Conservation (phyloP, 1,140 invertebrate genomes). For the Stratiolaelaps scimitus region DNA sequence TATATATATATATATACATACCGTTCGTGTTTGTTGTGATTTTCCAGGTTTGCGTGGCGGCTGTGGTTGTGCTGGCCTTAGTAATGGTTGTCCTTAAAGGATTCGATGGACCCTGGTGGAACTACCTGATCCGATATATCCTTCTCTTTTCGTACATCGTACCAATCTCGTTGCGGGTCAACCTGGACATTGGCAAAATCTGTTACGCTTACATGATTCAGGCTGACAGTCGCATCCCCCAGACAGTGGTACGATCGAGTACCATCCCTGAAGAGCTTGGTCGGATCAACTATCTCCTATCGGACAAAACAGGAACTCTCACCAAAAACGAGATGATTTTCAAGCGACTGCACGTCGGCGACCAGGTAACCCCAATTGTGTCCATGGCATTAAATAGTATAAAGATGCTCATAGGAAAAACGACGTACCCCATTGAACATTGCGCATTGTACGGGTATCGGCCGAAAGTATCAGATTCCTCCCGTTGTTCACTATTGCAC, state of each 20-base stretch:
- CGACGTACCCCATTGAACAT: too few species aligned
- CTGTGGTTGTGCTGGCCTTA: conserved; percentile 74
- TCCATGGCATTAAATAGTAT: conserved; percentile 30
- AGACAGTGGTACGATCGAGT: conserved; percentile 92
- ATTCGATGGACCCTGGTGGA: conserved; percentile 89
- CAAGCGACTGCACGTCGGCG: conserved; percentile 12
- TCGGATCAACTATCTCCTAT: conserved; percentile 81
- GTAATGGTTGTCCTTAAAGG: conserved; percentile 90
- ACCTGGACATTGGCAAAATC: conserved; percentile 95
- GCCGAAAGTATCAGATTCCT: conserved; percentile 28
- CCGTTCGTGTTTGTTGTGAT: conserved; percentile 39
- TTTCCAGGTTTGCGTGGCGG: conserved; percentile 62
- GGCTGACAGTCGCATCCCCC: conserved; percentile 75
- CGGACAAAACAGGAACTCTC: conserved; percentile 95
- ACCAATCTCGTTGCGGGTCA: conserved; percentile 91
- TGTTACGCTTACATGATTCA: conserved; percentile 96
- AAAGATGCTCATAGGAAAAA: too few species aligned
- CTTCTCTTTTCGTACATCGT: conserved; percentile 98
- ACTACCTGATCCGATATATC: conserved; percentile 90
- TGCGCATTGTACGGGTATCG: too few species aligned
- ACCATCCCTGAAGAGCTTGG: conserved; percentile 98
- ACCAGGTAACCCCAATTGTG: background rate
- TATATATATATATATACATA: conserved; percentile 34
- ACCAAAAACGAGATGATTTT: conserved; percentile 94
- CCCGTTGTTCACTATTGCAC: conserved; percentile 40